A percentile compares a stretch with the other conserved stretches of the same genome.
Evolutionary conservation across 2,888 invertebrate genomes (phyloP).

Genomic region (Podotricha telesiphe): DNA sequence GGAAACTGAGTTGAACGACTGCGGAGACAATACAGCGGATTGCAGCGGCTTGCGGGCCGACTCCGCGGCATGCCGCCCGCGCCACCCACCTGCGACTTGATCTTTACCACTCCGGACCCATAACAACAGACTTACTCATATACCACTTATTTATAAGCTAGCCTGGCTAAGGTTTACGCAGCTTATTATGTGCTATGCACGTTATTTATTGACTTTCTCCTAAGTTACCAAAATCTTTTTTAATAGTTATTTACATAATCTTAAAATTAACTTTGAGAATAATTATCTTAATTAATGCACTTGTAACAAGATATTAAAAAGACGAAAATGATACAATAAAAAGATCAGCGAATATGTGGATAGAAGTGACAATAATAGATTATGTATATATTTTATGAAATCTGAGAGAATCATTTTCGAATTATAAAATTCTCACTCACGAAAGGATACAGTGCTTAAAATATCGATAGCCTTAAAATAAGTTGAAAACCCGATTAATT

Average conservation of each 20-base stretch:
- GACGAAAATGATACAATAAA: too few species aligned
- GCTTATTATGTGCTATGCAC: neutral
- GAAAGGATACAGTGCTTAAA: neutral
- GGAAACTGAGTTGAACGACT: slow-evolving; percentile 84
- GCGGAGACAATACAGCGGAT: slow-evolving; percentile 70
- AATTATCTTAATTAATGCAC: too few species aligned
- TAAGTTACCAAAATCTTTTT: too few species aligned
- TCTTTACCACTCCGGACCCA: slow-evolving; percentile 1
- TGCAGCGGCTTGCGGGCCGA: slow-evolving; percentile 35
- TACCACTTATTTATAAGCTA: slow-evolving; percentile 15
- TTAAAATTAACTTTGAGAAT: too few species aligned
- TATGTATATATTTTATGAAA: too few species aligned
- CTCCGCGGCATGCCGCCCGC: slow-evolving; percentile 30
- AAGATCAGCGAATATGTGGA: too few species aligned
- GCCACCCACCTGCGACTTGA: slow-evolving; percentile 39
- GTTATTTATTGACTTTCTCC: neutral
- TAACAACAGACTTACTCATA: slow-evolving; percentile 27
- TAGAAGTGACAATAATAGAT: too few species aligned
- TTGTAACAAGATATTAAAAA: too few species aligned
- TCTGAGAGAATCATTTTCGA: too few species aligned
- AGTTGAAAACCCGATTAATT: slow-evolving; percentile 31
- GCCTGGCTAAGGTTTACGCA: neutral
- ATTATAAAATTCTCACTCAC: too few species aligned
- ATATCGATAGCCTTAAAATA: slow-evolving; percentile 37
- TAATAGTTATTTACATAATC: too few species aligned